Evolutionary conservation across 2,113 vertebrate species (phyloP).

Genomic region (Syngnathus typhle): DNA sequence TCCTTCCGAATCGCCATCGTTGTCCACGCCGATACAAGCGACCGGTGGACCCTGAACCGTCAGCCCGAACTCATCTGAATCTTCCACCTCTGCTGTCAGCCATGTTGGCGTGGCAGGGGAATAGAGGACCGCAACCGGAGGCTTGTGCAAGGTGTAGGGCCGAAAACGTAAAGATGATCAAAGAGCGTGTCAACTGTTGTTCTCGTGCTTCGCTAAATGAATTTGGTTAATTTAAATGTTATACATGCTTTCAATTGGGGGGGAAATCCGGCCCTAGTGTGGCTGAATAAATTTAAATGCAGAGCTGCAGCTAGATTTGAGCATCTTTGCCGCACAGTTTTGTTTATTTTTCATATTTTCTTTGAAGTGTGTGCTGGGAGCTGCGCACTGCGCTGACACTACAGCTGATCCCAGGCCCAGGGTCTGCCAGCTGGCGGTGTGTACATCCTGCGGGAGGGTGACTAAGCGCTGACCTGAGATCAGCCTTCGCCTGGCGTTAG

Average conservation of each 20-base stretch:
- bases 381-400: slow-evolving; percentile 68
- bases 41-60: slow-evolving; percentile 3
- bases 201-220: slow-evolving; percentile 1
- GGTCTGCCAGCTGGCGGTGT: slow-evolving; percentile 70
- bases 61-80: slow-evolving; percentile 3
- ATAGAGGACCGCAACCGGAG: slow-evolving; percentile 12
- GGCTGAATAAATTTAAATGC: slow-evolving; percentile 45
- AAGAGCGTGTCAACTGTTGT: slow-evolving; percentile 11
- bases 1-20: slow-evolving; percentile 20
- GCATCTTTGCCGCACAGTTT: slow-evolving; percentile 67
- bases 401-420: slow-evolving; percentile 69
- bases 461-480: slow-evolving; percentile 75
- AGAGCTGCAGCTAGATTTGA: slow-evolving; percentile 56
- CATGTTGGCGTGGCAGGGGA: slow-evolving; percentile 22
- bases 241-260: slow-evolving; percentile 29
- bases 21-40: slow-evolving; percentile 29
- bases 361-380: slow-evolving; percentile 76
- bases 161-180: slow-evolving; percentile 14
- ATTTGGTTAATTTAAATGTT: neutral
- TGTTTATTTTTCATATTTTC: slow-evolving; percentile 77
- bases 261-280: slow-evolving; percentile 48
- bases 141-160: slow-evolving; percentile 20
- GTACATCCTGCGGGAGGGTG: slow-evolving; percentile 69
- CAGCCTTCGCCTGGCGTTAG: slow-evolving; percentile 73
- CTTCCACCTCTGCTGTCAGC: slow-evolving; percentile 29